Evolutionary conservation across 2,113 vertebrate genomes (phyloP).

Genomic region (Collichthys lucidus): DNA sequence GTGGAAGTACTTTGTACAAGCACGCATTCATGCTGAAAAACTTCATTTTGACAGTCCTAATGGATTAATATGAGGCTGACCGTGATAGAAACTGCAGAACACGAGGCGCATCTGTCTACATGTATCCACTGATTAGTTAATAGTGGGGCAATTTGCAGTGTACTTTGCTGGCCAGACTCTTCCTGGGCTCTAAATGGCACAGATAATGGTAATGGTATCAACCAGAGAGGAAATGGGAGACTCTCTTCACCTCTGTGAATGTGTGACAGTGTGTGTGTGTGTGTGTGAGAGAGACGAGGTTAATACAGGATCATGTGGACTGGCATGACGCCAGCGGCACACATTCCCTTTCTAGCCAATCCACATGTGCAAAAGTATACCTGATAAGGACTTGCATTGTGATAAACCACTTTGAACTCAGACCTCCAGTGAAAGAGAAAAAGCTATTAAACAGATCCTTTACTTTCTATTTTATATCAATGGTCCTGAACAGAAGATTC

Average conservation of each 20-base stretch:
- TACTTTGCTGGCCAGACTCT: conserved; percentile 54
- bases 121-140: conserved; percentile 75
- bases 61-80: conserved; percentile 47
- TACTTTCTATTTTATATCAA: not conserved
- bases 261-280: conserved; percentile 28
- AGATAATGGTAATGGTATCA: conserved; percentile 78
- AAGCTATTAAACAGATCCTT: conserved; percentile 27
- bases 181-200: conserved; percentile 70
- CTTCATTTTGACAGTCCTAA: conserved; percentile 55
- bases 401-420: conserved; percentile 24
- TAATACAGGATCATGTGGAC: conserved; percentile 6
- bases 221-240: conserved; percentile 65
- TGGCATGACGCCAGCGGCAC: conserved; percentile 13
- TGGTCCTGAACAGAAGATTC: conserved; percentile 15
- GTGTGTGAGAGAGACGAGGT: conserved; percentile 2
- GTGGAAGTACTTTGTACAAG: not conserved
- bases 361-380: conserved; percentile 22
- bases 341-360: not conserved
- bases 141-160: conserved; percentile 74
- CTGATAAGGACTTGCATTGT: conserved; percentile 29
- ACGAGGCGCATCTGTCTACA: conserved; percentile 57
- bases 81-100: conserved; percentile 34
- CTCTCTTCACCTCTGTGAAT: conserved; percentile 58
- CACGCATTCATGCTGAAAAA: conserved; percentile 37
- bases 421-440: not conserved